Conservation (phyloP, 1,140 invertebrate species). For the Oncopodura yosiiana region DNA sequence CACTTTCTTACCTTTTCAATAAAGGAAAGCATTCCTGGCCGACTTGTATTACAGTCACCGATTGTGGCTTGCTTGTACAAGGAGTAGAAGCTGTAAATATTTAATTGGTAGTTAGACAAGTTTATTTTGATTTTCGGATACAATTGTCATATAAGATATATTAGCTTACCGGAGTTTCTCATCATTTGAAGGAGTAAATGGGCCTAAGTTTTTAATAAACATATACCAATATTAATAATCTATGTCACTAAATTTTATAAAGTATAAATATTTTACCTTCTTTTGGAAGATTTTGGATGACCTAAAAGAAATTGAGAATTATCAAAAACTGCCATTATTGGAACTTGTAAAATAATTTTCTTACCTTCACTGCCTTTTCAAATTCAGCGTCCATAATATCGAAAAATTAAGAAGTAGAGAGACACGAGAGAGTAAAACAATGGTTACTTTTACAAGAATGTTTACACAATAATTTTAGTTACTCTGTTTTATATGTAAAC, state of each 20-base stretch:
- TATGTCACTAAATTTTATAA: background rate
- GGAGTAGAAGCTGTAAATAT: conserved; percentile 45
- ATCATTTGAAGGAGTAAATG: conserved; percentile 10
- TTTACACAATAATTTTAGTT: background rate
- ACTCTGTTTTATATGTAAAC: background rate
- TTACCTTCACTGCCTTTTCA: conserved; percentile 18
- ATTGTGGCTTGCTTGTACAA: conserved; percentile 51
- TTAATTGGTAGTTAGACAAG: background rate
- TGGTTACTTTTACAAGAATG: background rate
- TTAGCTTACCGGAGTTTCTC: background rate
- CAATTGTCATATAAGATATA: background rate
- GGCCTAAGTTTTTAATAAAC: conserved; percentile 11
- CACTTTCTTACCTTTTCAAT: no score
- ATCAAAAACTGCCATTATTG: no score
- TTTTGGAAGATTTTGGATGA: conserved; percentile 21
- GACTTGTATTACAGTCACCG: conserved; percentile 45
- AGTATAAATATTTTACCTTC: conserved; percentile 14
- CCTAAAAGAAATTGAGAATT: no score
- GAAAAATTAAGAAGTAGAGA: no score
- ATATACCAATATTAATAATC: background rate
- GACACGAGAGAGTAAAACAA: no score
- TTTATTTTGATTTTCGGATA: background rate
- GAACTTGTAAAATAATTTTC: no score
- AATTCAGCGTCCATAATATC: conserved; percentile 19
- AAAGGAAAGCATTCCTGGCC: conserved; percentile 42